Base-by-base conservation (phyloP, 2,888 invertebrate genomes). In the Ditula angustiorana region DNA sequence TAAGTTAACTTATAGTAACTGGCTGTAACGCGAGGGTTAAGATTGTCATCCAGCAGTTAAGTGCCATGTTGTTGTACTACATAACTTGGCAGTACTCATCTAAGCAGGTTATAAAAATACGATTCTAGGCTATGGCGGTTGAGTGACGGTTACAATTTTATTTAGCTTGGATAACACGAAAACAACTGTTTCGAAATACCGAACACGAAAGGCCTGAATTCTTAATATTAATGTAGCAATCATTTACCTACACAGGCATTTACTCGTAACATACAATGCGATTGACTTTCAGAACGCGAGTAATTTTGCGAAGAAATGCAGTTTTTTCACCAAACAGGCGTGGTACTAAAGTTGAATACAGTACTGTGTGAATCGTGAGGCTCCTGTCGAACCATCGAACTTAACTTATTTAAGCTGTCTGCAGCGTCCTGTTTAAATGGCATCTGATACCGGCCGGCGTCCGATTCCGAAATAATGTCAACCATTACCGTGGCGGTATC, bases 351-450 rank as follows among this genome's bases (percentile, higher is more conserved):
- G 71, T 74, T 70, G 73, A 71, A 74, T 79, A 80, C 82, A 81
- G 81, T 81, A 81, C 80, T 80, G 79, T 77, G 80, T 74, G 77
- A 81, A 79, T 76, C 68, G 62, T 73, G 75, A 52, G 69, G 66
- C 68, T 68, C 67, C 75, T 76, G 77, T 77, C 77, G 78, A 76
- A 72, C 72, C 71, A 71, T 78, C 79, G 77, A 78, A 77, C 78
- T 79, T 77, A 77, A 75, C 73, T 78, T 82, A 82, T 82, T 83
- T 80, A 74, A 78, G 74, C 80, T 79, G 81, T 82, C 82, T 70
- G 67, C 71, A 68, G 71, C 65, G 71, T 70, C 71, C 74, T 73
- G 73, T 74, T 75, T 73, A 73, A 75, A 74, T 66, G 75, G 70
- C 74, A 80, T 79, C 79, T 76, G 82, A 83, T 82, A 80, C 73